phyloP scores from a whole-genome alignment of 2,113 vertebrate genomes.

The Oryzias woworae region DNA sequence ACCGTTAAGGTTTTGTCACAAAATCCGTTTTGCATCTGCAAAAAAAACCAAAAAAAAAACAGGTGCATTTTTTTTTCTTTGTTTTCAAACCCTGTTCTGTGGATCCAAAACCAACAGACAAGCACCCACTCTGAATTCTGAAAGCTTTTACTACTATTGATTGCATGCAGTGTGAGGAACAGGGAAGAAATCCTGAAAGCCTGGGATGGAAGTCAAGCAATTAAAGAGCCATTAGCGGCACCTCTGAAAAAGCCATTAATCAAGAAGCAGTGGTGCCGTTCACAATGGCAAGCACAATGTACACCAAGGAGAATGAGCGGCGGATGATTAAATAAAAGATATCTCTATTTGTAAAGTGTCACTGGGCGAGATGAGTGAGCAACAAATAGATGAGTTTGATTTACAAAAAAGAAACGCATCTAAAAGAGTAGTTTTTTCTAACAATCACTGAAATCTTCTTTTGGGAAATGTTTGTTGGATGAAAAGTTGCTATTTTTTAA shows the following conservation, averaged over 20 bases:
- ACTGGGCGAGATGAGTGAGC: slow-evolving; percentile 25
- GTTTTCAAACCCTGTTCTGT: too few species aligned
- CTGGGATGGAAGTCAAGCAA: slow-evolving; percentile 66
- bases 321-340: slow-evolving; percentile 61
- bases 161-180: slow-evolving; percentile 34
- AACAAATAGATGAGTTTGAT: slow-evolving; percentile 24
- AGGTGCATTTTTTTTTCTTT: too few species aligned
- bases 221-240: slow-evolving; percentile 77
- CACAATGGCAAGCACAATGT: slow-evolving; percentile 56
- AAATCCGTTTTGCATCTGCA: too few species aligned
- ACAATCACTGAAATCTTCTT: slow-evolving; percentile 9
- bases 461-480: not conserved
- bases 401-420: slow-evolving; percentile 18
- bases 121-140: slow-evolving; percentile 5
- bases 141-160: slow-evolving; percentile 18
- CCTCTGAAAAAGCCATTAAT: slow-evolving; percentile 75
- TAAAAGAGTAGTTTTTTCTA: not conserved
- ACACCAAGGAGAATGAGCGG: slow-evolving; percentile 51
- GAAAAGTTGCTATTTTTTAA: not conserved
- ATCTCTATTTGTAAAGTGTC: slow-evolving; percentile 55
- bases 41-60: too few species aligned
- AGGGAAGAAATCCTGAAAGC: slow-evolving; percentile 45
- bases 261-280: slow-evolving; percentile 51
- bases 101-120: not conserved
- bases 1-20: too few species aligned